phyloP scores from a whole-genome alignment of 2,888 invertebrate species.

The Chrysolina haemoptera region DNA sequence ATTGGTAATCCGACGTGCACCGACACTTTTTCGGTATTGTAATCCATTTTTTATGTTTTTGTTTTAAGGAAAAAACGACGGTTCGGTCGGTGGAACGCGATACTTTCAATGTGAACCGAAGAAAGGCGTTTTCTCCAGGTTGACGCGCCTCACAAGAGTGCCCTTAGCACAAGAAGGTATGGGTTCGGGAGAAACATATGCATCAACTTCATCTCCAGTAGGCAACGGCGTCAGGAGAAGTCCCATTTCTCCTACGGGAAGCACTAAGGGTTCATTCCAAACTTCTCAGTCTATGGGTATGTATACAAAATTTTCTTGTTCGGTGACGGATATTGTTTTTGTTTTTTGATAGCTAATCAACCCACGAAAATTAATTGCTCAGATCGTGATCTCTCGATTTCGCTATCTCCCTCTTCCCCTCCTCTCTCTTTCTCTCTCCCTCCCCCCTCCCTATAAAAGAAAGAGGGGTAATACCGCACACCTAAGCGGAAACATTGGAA shows the following conservation, averaged over 20 bases:
- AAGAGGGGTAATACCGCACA: no score
- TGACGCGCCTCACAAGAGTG: slow-evolving; percentile 86
- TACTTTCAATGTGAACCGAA: slow-evolving; percentile 96
- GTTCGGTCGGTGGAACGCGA: slow-evolving; percentile 90
- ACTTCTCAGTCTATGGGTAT: slow-evolving; percentile 64
- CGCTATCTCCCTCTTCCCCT: no score
- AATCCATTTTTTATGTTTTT: slow-evolving; percentile 38
- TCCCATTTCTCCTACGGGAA: slow-evolving; percentile 65
- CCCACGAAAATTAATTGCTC: no score
- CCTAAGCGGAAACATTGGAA: no score
- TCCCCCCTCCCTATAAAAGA: no score
- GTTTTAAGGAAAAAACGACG: slow-evolving; percentile 92
- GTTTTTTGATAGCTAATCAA: no score
- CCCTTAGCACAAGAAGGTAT: slow-evolving; percentile 72
- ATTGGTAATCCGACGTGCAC: slow-evolving; percentile 77
- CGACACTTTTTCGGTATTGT: neutral
- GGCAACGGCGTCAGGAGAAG: slow-evolving; percentile 61
- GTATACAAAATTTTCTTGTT: slow-evolving; percentile 27
- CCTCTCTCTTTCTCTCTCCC: no score
- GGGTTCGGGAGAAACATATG: slow-evolving; percentile 61
- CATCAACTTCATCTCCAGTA: slow-evolving; percentile 62
- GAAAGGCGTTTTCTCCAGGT: slow-evolving; percentile 93
- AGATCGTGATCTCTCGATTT: no score
- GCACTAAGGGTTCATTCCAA: slow-evolving; percentile 60
- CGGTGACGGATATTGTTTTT: neutral